A percentile compares a stretch with the other conserved stretches of the same genome.
These are phyloP conservation scores for Mya arenaria DNA, from an alignment of 1,140 invertebrate genomes.

Conservation along the genomic window DNA sequence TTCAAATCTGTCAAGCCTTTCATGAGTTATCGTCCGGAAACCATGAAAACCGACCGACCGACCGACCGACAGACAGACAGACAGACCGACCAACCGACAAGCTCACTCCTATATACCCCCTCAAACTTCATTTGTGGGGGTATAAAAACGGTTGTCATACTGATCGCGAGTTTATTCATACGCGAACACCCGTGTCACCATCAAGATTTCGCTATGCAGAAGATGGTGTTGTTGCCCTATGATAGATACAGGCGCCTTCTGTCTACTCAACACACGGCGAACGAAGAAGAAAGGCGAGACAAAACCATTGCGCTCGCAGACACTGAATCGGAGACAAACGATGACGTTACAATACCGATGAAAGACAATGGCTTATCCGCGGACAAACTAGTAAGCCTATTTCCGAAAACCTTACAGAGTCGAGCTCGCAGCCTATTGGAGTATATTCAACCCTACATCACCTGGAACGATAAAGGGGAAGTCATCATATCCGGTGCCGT, in stretches of 20 bases:
- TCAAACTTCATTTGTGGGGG: too few relatives aligned
- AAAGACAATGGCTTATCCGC: not conserved
- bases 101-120: too few relatives aligned
- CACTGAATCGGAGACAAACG: not conserved
- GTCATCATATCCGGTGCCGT: not conserved
- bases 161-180: not conserved
- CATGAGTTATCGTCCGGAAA: too few relatives aligned
- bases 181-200: not conserved
- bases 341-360: not conserved
- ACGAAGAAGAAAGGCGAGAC: not conserved
- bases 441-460: conserved; percentile 4
- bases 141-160: too few relatives aligned
- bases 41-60: too few relatives aligned
- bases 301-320: not conserved
- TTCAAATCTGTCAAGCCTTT: too few relatives aligned
- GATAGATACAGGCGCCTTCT: conserved; percentile 35
- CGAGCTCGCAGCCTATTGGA: not conserved
- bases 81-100: too few relatives aligned
- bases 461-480: conserved; percentile 3
- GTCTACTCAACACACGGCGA: not conserved
- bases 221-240: conserved; percentile 39
- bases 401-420: conserved; percentile 23
- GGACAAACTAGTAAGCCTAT: not conserved
- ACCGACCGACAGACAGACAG: too few relatives aligned
- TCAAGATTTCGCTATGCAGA: too few relatives aligned